Base-by-base conservation (phyloP, 2,888 invertebrate genomes). In the Brachylomia viminalis region DNA sequence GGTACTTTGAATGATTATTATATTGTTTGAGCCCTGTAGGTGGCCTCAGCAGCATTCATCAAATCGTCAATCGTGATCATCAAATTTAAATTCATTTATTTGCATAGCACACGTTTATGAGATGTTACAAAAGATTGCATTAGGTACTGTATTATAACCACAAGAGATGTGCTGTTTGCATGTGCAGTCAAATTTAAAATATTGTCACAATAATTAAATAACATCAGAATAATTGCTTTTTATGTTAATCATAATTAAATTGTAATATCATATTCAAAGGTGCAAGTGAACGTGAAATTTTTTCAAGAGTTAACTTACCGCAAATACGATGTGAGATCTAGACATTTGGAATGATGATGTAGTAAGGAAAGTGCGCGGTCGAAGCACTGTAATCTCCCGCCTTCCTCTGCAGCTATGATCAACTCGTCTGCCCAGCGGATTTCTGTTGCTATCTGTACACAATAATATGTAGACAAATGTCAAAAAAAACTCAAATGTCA, bases 381-480 rank as follows among this genome's bases (percentile, higher is more conserved):
- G 85, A 95, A 96, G 84, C 96, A 96, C 85, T 96, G 97, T 73
- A 96, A 79, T 65, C 96, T 90, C 0, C 96, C 96, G 13, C 92
- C 91, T 69, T 95, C 96, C 72, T 96, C 96, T 4, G 92, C 92
- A 0, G 94, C 95, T 42, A 96, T 85, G 54, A 95, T 86, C 67
- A 95, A 81, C 58, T 94, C 94, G 20, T 94, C 95, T 15, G 92
- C 93, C 96, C 96, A 96, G 10, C 91, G 92, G 54, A 96, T 93
- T 42, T 94, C 95, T 5, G 95, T 94, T 0, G 95, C 93, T 82
- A 96, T 95, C 96, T 96, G 88, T 10, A n/a, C 85, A 84, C 6
- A 72, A 20, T 20, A 6, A 30, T 6, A 47, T 38, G n/a, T n/a
- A n/a, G n/a, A n/a, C n/a, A n/a, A n/a, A n/a, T n/a, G n/a, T n/a